These are phyloP conservation scores for Chydorus sphaericus DNA, from an alignment of 2,888 invertebrate genomes.

Conservation along the genomic window DNA sequence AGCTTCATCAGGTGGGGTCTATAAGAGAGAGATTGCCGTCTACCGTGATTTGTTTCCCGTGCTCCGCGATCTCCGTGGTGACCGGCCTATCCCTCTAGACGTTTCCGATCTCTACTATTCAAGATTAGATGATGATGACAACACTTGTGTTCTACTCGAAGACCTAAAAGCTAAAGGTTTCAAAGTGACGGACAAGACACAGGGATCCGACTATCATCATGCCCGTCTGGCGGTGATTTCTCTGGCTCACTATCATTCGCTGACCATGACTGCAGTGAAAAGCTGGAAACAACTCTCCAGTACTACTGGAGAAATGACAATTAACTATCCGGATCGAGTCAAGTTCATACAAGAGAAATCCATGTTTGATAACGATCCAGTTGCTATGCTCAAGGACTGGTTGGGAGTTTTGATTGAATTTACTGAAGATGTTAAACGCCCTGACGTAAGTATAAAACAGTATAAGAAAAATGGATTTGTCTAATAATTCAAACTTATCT, in stretches of 20 bases:
- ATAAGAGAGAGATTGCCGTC: conserved; percentile 8
- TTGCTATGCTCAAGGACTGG: neutral
- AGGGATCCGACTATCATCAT: conserved; percentile 10
- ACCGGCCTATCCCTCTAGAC: neutral
- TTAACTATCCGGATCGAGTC: neutral
- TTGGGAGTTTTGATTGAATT: neutral
- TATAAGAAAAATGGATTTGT: neutral
- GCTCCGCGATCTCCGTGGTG: neutral
- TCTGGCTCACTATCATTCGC: conserved; percentile 12
- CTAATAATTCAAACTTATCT: neutral
- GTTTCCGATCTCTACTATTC: conserved; percentile 4
- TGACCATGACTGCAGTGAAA: neutral
- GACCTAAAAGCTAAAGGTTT: conserved; percentile 5
- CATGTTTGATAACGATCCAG: neutral
- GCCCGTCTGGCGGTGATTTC: conserved; percentile 5
- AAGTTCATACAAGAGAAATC: neutral
- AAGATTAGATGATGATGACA: conserved; percentile 1
- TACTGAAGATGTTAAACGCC: neutral
- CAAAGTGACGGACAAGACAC: conserved; percentile 11
- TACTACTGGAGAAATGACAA: neutral
- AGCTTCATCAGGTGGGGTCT: neutral
- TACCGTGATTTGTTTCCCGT: conserved; percentile 2
- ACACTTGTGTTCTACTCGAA: conserved; percentile 8
- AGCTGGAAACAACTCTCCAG: neutral
- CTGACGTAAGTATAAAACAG: neutral